Conservation (phyloP, 2,113 vertebrate species). For the Nesoenas mayeri region DNA sequence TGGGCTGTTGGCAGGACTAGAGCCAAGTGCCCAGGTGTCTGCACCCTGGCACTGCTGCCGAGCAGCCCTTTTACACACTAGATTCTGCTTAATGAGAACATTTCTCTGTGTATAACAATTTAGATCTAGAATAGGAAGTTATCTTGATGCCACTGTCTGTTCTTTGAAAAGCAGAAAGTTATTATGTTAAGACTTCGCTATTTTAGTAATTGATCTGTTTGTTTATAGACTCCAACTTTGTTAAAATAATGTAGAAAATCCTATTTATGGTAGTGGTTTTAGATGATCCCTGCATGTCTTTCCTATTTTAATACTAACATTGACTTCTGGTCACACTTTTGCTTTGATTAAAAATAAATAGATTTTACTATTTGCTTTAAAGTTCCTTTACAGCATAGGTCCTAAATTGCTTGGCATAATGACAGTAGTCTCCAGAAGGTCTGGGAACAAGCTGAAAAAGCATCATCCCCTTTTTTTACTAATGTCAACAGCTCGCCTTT, state of each 20-base stretch:
- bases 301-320: neutral
- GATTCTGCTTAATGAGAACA: neutral
- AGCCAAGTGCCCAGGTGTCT: neutral
- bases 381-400: neutral
- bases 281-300: neutral
- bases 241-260: neutral
- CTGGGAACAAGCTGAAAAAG: neutral
- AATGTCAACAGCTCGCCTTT: neutral
- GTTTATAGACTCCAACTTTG: neutral
- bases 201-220: conserved; percentile 23
- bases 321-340: conserved; percentile 1
- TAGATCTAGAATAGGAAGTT: neutral
- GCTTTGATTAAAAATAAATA: neutral
- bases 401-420: neutral
- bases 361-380: neutral
- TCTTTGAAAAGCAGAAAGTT: neutral
- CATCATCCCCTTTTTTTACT: neutral
- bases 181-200: neutral
- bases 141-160: neutral
- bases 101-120: neutral
- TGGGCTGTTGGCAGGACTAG: neutral
- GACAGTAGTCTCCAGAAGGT: neutral
- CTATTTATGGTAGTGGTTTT: neutral
- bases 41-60: neutral
- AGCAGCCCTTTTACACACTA: neutral